phyloP scores from a whole-genome alignment of 2,113 vertebrate species.

The Tinamus guttatus region DNA sequence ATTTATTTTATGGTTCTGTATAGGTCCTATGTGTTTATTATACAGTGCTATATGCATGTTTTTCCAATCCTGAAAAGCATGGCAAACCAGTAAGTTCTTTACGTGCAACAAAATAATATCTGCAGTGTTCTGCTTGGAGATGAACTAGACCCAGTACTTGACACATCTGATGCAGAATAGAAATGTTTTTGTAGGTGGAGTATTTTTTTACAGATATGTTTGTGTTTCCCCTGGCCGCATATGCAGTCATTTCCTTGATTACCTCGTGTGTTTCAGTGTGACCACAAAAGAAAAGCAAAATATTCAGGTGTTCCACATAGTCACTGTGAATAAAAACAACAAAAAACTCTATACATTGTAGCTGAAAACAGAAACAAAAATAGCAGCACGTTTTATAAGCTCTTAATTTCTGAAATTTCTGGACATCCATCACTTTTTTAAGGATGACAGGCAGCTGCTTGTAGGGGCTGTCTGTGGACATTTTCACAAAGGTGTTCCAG shows the following conservation, averaged over 20 bases:
- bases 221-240: not conserved
- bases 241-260: not conserved
- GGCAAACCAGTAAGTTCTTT: not conserved
- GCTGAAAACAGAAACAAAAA: not conserved
- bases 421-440: not conserved
- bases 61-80: not conserved
- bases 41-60: not conserved
- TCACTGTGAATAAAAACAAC: not conserved
- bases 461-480: not conserved
- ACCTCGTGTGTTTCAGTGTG: not conserved
- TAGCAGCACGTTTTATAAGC: too few species aligned
- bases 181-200: constrained; percentile 26
- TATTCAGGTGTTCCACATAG: not conserved
- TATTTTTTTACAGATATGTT: not conserved
- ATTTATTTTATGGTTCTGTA: not conserved
- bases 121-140: constrained; percentile 21
- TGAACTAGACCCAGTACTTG: not conserved
- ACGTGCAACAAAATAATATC: constrained; percentile 30
- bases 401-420: not conserved
- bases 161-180: not conserved
- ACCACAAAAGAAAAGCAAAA: not conserved
- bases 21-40: not conserved
- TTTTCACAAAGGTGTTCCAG: not conserved
- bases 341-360: not conserved
- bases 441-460: not conserved